Evolutionary conservation across 2,888 invertebrate genomes (phyloP), one percentile per base, ranked within the genome.

Genomic region (Eurytoma californica): DNA sequence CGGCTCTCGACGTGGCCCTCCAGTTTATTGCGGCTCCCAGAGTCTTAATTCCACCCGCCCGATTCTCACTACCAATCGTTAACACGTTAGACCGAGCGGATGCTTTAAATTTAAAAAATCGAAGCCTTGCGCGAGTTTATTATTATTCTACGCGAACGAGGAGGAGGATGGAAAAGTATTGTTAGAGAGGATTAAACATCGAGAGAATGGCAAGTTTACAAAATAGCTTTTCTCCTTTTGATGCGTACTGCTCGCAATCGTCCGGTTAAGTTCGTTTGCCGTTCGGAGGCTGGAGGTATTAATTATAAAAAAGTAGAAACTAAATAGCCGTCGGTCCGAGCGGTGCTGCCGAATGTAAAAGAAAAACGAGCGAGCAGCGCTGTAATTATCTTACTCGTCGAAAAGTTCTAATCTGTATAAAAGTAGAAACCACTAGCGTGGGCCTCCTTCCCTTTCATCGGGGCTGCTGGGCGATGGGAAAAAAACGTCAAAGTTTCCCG

Each of bases 241-340:
- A 9, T 61, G 66, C 51, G 20, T 53, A 74, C 73, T 82, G 60
- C 82, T 70, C 77, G 81, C 76, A 79, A 76, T 79, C 76, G 79
- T 76, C 75, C 72, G 55, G 82, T 84, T 84, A 86, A 87, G 87
- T 88, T 87, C 85, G 86, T 88, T 87, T 85, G 86, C 85, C 87
- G 86, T 84, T 86, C 85, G 86, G 39, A 39, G 39, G 39, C 9
- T 9, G 39, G 39, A 84, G 86, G 87, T 88, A 88, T 88, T 87
- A 88, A 88, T 88, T 88, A 88, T 88, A 87, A 87, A 87, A 87
- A 88, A 87, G 87, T 87, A 85, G 87, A 86, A 87, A 88, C 88
- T 87, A 87, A 88, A 88, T 87, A 87, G 86, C 86, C 86, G 82
- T 83, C 84, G 82, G 86, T 83, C 80, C 84, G 83, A 73, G 77